A percentile compares a stretch with the other conserved stretches of the same genome.
These are phyloP conservation scores for Hydrotaea diabolus DNA, from an alignment of 2,888 invertebrate species.

Conservation along the genomic window DNA sequence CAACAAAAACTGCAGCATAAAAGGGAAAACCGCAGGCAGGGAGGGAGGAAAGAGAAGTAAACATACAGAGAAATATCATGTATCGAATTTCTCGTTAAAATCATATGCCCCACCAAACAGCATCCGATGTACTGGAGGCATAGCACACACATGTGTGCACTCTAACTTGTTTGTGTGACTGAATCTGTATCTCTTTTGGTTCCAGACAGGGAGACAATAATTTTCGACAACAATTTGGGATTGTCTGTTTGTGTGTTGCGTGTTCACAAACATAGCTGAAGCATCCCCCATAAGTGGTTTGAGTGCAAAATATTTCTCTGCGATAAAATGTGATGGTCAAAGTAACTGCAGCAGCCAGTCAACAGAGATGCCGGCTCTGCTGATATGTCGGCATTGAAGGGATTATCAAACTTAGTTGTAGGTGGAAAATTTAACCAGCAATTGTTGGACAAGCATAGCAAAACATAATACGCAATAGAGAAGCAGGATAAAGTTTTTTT, in stretches of 20 bases:
- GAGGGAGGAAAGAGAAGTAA: background rate
- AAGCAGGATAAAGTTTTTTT: too few relatives aligned
- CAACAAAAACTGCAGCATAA: background rate
- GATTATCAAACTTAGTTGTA: too few relatives aligned
- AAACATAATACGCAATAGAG: too few relatives aligned
- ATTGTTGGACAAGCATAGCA: too few relatives aligned
- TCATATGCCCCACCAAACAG: background rate
- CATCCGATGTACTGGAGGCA: background rate
- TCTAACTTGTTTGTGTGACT: too few relatives aligned
- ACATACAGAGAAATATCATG: background rate
- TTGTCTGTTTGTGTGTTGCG: background rate
- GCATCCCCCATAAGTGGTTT: conserved; percentile 28
- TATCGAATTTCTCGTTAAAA: background rate
- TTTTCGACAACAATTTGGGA: background rate
- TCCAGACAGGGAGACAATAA: background rate
- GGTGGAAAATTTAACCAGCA: too few relatives aligned
- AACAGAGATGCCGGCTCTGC: background rate
- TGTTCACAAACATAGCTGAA: background rate
- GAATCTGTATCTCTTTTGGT: background rate
- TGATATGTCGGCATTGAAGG: too few relatives aligned
- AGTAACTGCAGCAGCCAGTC: background rate
- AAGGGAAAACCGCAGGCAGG: background rate
- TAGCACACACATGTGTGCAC: background rate
- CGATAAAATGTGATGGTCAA: background rate
- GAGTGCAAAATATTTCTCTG: background rate